Base-by-base conservation (phyloP, 2,888 invertebrate genomes). In the Drosophila pseudotalamancana region DNA sequence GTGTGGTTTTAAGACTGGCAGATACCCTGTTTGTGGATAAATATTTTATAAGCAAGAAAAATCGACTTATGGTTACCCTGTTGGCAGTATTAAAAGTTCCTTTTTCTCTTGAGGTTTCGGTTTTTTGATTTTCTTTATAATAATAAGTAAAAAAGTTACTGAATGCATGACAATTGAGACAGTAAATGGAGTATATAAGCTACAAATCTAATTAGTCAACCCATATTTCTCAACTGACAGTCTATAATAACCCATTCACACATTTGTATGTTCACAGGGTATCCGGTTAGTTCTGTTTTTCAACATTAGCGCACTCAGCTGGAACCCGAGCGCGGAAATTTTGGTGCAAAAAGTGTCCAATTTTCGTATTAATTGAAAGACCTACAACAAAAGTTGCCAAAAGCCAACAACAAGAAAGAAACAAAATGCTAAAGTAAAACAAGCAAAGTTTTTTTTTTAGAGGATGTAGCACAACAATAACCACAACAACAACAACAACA, bases 261-360 rank as follows among this genome's bases (percentile, higher is more conserved):
- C 6, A 16, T n/a, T 25, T 11, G 1, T 4, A 4, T 9, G 14
- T 11, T 32, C 14, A 37, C 21, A 67, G 66, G 32, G 69, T 49
- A 62, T 19, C 16, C 6, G 2, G 25, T 12, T 50, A 21, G 37
- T 32, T 6, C 48, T 32, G 32, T 23, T 56, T 60, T 71, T 42
- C 8, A 27, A 54, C 77, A 84, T 87, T 69, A 71, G 78, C 73
- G 64, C 87, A 73, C 62, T 81, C 68, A 65, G 66, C 79, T 78
- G 85, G 87, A 83, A 83, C 78, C 62, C 35, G 49, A 66, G 39
- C 60, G 57, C 81, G 76, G 55, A 87, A 76, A 66, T 69, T 64
- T 55, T 49, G 54, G 35, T 57, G 65, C 85, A 74, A 86, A 81
- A 81, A 87, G 71, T 81, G 87, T 86, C 80, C 76, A 87, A 80